Conservation (phyloP, 2,113 vertebrate genomes). For the Equus przewalskii region DNA sequence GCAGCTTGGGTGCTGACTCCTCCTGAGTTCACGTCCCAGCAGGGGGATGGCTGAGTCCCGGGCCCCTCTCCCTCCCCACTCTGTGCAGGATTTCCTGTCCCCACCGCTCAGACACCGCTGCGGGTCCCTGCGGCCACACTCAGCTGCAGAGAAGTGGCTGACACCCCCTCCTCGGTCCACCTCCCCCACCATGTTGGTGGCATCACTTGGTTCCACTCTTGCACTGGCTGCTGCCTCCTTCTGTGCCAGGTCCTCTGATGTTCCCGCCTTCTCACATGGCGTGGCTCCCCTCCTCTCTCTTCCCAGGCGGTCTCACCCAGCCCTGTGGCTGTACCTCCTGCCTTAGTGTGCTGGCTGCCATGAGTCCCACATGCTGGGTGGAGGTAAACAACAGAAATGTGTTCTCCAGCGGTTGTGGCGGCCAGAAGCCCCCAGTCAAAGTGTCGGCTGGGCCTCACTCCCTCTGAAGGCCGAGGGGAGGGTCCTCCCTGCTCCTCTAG, state of each 20-base stretch:
- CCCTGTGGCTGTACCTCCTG: background rate
- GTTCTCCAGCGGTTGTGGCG: background rate
- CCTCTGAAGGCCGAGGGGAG: too few species aligned
- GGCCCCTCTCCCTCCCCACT: accelerated
- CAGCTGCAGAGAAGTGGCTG: background rate
- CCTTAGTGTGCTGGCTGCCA: background rate
- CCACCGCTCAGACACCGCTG: background rate
- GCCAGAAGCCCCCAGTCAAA: background rate
- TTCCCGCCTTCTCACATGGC: background rate
- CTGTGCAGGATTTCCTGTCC: background rate
- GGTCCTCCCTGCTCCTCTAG: background rate
- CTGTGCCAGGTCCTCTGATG: accelerated
- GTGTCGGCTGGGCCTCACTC: background rate
- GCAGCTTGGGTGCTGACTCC: accelerated
- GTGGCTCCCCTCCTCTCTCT: background rate
- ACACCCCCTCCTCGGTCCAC: background rate
- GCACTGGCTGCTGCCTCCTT: background rate
- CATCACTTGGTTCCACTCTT: background rate
- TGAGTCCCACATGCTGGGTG: background rate
- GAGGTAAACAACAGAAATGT: background rate
- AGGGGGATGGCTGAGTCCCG: background rate
- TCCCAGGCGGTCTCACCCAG: background rate
- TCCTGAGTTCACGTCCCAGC: background rate
- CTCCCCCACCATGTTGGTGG: too few species aligned
- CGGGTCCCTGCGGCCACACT: too few species aligned